phyloP scores from a whole-genome alignment of 2,888 invertebrate species.

The Gerosis bhagava region DNA sequence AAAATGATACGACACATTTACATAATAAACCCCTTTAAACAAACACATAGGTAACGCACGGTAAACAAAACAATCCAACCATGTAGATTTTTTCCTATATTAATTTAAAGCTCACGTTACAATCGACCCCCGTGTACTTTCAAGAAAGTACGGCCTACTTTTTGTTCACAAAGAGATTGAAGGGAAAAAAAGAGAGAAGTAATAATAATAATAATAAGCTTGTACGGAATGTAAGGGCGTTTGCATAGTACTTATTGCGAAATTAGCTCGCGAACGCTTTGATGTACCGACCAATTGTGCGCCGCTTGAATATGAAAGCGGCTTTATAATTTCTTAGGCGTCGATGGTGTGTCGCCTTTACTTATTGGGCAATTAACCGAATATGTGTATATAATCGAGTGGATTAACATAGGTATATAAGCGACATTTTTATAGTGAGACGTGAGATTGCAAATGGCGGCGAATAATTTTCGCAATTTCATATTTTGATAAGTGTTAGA shows the following conservation, averaged over 20 bases:
- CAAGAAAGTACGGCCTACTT: slow-evolving; percentile 60
- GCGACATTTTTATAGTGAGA: slow-evolving; percentile 10
- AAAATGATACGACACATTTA: slow-evolving; percentile 72
- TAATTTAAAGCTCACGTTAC: slow-evolving; percentile 78
- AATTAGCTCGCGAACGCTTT: slow-evolving; percentile 76
- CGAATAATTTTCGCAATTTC: not conserved
- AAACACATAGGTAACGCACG: slow-evolving; percentile 66
- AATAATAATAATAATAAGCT: slow-evolving; percentile 71
- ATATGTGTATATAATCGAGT: slow-evolving; percentile 31
- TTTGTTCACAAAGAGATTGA: slow-evolving; percentile 70
- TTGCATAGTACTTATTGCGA: slow-evolving; percentile 74
- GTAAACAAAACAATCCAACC: slow-evolving; percentile 69
- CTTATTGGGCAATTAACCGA: slow-evolving; percentile 46
- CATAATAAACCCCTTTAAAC: slow-evolving; percentile 73
- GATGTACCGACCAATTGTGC: slow-evolving; percentile 75
- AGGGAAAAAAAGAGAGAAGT: slow-evolving; percentile 68
- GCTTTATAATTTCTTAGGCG: slow-evolving; percentile 69
- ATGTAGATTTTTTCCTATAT: slow-evolving; percentile 70
- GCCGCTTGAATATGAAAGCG: slow-evolving; percentile 61
- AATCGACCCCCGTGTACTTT: slow-evolving; percentile 57
- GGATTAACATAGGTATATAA: slow-evolving; percentile 23
- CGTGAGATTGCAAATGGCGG: slow-evolving; percentile 19
- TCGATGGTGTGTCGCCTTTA: slow-evolving; percentile 46
- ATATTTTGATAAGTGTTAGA: no score
- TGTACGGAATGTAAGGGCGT: slow-evolving; percentile 66